Conservation (phyloP, 2,797 vertebrate species). For the Poeciliopsis infans region DNA sequence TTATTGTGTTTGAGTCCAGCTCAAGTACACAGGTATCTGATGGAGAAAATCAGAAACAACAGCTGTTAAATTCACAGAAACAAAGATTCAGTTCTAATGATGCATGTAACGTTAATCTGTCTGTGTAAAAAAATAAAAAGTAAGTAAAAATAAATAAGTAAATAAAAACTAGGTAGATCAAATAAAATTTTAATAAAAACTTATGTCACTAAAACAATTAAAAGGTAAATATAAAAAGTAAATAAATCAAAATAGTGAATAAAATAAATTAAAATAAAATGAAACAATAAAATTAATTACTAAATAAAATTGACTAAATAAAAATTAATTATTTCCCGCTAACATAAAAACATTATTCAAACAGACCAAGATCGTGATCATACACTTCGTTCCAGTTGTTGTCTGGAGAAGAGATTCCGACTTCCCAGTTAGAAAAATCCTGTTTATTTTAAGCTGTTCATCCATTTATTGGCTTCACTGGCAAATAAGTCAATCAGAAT, state of each 20-base stretch:
- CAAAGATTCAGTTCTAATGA: background rate
- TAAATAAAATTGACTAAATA: background rate
- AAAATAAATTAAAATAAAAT: too few relatives aligned
- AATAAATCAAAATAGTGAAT: too few relatives aligned
- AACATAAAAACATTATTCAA: background rate
- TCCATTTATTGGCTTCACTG: conserved; percentile 50
- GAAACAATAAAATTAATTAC: too few relatives aligned
- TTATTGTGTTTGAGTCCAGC: background rate
- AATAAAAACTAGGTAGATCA: too few relatives aligned
- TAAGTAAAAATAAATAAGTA: too few relatives aligned
- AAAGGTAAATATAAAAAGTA: too few relatives aligned
- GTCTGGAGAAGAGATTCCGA: too few relatives aligned
- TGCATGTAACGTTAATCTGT: too few relatives aligned
- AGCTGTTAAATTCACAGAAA: background rate
- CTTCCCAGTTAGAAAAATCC: background rate
- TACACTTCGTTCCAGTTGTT: too few relatives aligned
- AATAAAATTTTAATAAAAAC: too few relatives aligned
- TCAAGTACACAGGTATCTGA: background rate
- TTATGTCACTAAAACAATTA: too few relatives aligned
- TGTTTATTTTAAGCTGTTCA: conserved; percentile 57
- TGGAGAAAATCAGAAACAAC: background rate
- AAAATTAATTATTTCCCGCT: background rate
- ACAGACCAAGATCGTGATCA: background rate
- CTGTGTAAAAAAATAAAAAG: too few relatives aligned
- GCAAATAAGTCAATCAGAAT: conserved; percentile 45